Base-by-base conservation (phyloP, 2,797 vertebrate genomes). In the Passerculus sandwichensis region DNA sequence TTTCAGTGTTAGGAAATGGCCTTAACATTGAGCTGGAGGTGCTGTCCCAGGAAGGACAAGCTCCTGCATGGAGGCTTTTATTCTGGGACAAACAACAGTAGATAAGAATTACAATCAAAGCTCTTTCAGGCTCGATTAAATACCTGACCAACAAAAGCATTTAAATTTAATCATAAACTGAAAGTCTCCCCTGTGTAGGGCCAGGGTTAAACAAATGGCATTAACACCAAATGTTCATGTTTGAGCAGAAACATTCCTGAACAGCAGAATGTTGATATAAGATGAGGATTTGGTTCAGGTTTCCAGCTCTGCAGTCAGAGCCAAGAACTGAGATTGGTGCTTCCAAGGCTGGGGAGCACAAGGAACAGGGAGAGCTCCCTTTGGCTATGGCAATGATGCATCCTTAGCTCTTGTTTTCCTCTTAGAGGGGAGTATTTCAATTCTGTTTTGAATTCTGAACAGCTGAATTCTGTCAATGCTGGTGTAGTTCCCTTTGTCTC, bases 321-420 rank as follows among this genome's bases (percentile, higher is more conserved):
- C 60, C 71, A 57, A 71, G 62, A 72, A n/a, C 53, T 15, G 25
- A 72, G 32, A 60, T 3, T 38, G 18, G 56, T 4, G 1, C 38
- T 40, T 74, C 57, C 61, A 60, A 57, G 38, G 32, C 5, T 56
- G 61, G 21, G 51, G 59, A 90, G 59, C 64, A 51, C 0, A 1
- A 56, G 20, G 36, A 75, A 47, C 29, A 85, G 6, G 65, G 76
- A 93, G n/a, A 87, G 50, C 32, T 76, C 5, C 11, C 66, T 60
- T 59, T 34, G 50, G 42, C 72, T 57, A 9, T 0, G 1, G 42
- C 11, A 21, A 18, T 0, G 1, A 32, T 2, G 1, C 62, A 34
- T 13, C 47, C 44, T 53, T 15, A 64, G 36, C 17, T 83, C 54
- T 51, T 66, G 60, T 57, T 57, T 79, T 44, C 62, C 53, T 66